These are phyloP conservation scores for Tauraco hartlaubi DNA, from an alignment of 2,797 vertebrate genomes.

Conservation along the genomic window DNA sequence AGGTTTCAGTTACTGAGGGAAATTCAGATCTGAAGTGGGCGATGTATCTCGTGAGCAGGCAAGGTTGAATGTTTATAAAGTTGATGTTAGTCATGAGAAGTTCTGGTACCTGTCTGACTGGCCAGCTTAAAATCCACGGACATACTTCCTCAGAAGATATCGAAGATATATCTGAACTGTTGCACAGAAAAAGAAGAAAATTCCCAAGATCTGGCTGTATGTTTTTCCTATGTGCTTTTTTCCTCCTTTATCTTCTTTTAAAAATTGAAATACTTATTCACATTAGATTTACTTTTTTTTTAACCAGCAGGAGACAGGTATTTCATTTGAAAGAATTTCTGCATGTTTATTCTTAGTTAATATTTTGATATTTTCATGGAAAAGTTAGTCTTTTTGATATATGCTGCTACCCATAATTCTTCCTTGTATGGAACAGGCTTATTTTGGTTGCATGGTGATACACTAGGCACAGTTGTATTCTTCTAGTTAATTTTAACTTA, in stretches of 20 bases:
- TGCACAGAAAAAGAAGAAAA: background rate
- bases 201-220: background rate
- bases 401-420: background rate
- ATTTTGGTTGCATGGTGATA: background rate
- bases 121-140: background rate
- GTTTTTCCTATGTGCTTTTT: background rate
- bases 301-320: background rate
- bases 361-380: background rate
- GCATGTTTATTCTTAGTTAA: background rate
- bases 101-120: background rate
- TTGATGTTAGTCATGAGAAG: background rate
- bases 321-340: background rate
- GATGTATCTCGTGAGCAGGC: accelerated
- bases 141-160: background rate
- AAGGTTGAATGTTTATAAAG: background rate
- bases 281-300: background rate
- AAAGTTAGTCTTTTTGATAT: background rate
- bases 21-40: background rate
- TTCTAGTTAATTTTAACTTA: background rate
- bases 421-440: accelerated
- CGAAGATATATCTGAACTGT: background rate
- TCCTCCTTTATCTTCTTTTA: background rate
- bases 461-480: background rate
- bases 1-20: background rate
- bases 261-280: background rate